Evolutionary conservation across 2,113 vertebrate species (phyloP).

Genomic region (Zosterops hypoxanthus): DNA sequence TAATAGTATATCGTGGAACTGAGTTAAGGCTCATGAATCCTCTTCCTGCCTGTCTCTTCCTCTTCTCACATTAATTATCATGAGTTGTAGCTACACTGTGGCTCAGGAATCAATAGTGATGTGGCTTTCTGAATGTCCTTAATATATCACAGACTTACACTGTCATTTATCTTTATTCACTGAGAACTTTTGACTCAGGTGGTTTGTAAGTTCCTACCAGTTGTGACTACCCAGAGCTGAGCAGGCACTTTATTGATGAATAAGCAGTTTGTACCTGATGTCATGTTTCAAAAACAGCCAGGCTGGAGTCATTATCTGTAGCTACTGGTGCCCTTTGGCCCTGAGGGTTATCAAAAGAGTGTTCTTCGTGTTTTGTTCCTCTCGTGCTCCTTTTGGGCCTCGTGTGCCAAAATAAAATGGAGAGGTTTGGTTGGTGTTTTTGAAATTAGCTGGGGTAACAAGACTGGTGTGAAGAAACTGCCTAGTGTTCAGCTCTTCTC

Average conservation of each 20-base stretch:
- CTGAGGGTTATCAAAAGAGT: not conserved
- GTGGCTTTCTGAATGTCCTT: not conserved
- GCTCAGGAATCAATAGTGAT: not conserved
- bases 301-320: not conserved
- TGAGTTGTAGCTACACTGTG: not conserved
- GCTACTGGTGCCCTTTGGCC: not conserved
- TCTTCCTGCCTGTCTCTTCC: slow-evolving; percentile 35
- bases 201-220: not conserved
- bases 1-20: slow-evolving; percentile 45
- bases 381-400: not conserved
- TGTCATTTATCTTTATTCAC: not conserved
- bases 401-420: not conserved
- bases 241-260: not conserved
- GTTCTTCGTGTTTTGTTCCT: not conserved
- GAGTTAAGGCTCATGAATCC: not conserved
- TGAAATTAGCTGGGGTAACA: not conserved
- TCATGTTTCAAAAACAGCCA: not conserved
- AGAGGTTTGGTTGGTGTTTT: not conserved
- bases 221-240: not conserved
- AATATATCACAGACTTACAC: not conserved
- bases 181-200: not conserved
- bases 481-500: not conserved
- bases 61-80: not conserved
- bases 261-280: not conserved
- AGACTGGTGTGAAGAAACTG: not conserved